Evolutionary conservation across 2,113 vertebrate genomes (phyloP).

Genomic region (Dendropsophus ebraccatus): DNA sequence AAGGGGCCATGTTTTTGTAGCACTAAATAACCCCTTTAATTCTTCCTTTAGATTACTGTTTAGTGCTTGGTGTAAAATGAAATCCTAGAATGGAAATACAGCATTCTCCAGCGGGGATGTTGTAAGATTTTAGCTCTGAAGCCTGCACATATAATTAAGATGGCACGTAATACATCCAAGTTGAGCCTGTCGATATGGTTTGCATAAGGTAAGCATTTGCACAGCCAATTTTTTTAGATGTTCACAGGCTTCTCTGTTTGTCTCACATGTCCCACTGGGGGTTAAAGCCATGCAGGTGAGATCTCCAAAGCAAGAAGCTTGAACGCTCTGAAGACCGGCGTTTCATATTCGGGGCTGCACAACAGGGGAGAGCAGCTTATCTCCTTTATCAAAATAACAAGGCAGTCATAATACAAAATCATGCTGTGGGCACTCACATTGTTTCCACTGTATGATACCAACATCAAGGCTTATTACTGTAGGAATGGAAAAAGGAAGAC

Average conservation of each 20-base stretch:
- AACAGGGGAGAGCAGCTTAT: background rate
- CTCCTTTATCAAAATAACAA: background rate
- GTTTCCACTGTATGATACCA: constrained; percentile 47
- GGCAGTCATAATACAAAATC: constrained; percentile 10
- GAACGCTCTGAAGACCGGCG: background rate
- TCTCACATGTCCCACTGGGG: too few relatives aligned
- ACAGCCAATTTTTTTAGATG: background rate
- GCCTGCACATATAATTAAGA: background rate
- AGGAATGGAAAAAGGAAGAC: constrained; percentile 38
- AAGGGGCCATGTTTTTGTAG: too few relatives aligned
- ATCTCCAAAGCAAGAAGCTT: background rate
- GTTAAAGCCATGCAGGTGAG: constrained; percentile 22
- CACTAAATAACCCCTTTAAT: too few relatives aligned
- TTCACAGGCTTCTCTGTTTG: background rate
- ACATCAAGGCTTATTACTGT: constrained; percentile 52
- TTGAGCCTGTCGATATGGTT: background rate
- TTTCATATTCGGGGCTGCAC: background rate
- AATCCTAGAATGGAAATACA: background rate
- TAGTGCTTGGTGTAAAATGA: background rate
- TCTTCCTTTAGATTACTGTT: background rate
- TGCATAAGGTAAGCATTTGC: background rate
- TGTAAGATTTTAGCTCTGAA: background rate
- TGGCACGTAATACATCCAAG: background rate
- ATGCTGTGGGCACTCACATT: constrained; percentile 53
- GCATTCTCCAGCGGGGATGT: too few relatives aligned